Evolutionary conservation across 92 coral and sea anemone species (phyloP), one percentile per base, ranked within the genome.

Genomic region (Meandrina meandrites): DNA sequence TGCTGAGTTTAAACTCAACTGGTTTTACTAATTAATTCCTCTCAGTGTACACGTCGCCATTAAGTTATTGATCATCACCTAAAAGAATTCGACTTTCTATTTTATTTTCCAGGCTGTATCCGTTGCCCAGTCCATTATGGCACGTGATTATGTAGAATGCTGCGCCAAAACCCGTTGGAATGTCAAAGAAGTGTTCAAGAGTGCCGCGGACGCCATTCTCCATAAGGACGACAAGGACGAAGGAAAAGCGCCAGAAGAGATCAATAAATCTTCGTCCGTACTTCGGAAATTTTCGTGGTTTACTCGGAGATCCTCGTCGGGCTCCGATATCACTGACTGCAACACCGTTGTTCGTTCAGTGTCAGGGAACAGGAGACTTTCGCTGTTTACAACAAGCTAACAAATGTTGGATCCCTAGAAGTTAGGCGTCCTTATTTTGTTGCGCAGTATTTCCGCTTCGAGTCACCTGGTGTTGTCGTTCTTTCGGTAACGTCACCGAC

Each of bases 91-190:
- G 45, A 40, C 6, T 40, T 31, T n/a, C 0, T 4, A 8, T 62
- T 64, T 60, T 3, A 56, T 27, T 56, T 27, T 50, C 22, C 81
- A 96, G 99, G 98, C 98, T 21, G 68, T 94, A 8, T 80, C 95
- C 47, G 92, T 93, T 0, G 91, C 99, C 5, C 98, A 92, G 69
- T 87, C 84, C 31, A 88, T 94, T 62, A 93, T 93, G 37, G 99
- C 99, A 8, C 91, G 88, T 58, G 94, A 87, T 1, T 97, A 97
- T 88, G 92, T 97, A 22, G 99, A 97, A 75, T 97, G 99, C 68
- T 97, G 99, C 58, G 99, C 99, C 34, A 97, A 97, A 80, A 97
- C 98, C 1, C 89, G 98, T 57, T 97, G 99, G 99, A 97, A 97
- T 76, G 91, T 97, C 36, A 90, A 91, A 64, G 93, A 91, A 54